Evolutionary conservation across 1,140 invertebrate species (phyloP).

Genomic region (Mylabris phalerata): DNA sequence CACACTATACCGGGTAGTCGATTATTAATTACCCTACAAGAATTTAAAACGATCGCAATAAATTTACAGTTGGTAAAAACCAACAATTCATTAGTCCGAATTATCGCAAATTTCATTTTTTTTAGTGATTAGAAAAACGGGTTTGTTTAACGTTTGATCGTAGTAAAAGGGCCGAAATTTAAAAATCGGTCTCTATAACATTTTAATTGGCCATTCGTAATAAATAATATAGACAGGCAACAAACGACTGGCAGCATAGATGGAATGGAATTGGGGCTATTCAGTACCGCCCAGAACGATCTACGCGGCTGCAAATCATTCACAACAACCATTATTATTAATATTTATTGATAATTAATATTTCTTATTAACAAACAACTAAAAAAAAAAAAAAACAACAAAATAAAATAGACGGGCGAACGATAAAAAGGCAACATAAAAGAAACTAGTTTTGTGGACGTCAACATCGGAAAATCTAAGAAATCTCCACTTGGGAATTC

Average conservation of each 20-base stretch:
- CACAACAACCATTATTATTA: slow-evolving; percentile 27
- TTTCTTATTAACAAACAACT: slow-evolving; percentile 7
- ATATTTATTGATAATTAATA: slow-evolving; percentile 26
- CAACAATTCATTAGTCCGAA: too few species aligned
- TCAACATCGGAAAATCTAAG: background rate
- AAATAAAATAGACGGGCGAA: too few species aligned
- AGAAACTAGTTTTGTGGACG: too few species aligned
- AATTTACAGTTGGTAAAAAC: background rate
- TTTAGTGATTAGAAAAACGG: too few species aligned
- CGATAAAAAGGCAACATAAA: too few species aligned
- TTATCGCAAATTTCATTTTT: too few species aligned
- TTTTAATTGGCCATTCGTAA: slow-evolving; percentile 25
- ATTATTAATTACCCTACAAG: slow-evolving; percentile 8
- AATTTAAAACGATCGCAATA: background rate
- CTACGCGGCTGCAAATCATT: slow-evolving; percentile 25
- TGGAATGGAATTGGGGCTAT: slow-evolving; percentile 8
- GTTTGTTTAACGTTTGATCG: too few species aligned
- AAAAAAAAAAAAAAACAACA: too few species aligned
- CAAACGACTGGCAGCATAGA: slow-evolving; percentile 1
- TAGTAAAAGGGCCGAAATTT: background rate
- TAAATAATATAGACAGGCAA: slow-evolving; percentile 13
- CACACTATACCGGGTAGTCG: slow-evolving; percentile 13
- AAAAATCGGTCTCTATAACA: slow-evolving; percentile 12
- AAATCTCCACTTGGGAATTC: background rate
- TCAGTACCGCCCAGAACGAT: slow-evolving; percentile 21